Evolutionary conservation across 2,888 invertebrate species (phyloP).

Genomic region (Liposcelis brunnea): DNA sequence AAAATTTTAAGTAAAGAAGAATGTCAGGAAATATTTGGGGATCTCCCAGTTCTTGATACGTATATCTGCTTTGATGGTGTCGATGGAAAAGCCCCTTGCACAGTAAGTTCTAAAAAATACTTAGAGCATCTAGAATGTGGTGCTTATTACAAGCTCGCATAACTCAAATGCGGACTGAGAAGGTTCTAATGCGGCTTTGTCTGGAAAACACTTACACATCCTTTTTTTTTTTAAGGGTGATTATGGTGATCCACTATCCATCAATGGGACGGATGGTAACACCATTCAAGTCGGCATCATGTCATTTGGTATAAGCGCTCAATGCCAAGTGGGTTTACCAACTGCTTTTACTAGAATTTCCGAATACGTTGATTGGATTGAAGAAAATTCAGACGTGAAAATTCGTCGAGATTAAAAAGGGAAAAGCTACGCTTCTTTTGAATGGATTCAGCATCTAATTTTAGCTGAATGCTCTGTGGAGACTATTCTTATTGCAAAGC

Average conservation of each 20-base stretch:
- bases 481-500: too few species aligned
- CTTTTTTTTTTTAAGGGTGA: conserved; percentile 6
- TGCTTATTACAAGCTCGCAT: too few species aligned
- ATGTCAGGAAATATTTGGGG: conserved; percentile 1
- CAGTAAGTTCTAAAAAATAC: not conserved
- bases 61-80: not conserved
- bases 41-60: not conserved
- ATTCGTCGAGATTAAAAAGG: too few species aligned
- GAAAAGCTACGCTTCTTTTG: too few species aligned
- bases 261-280: too few species aligned
- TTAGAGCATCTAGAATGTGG: too few species aligned
- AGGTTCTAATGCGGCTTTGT: too few species aligned
- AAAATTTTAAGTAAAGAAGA: not conserved
- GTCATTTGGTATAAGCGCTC: not conserved
- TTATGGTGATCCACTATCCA: not conserved
- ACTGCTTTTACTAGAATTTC: conserved; percentile 1
- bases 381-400: not conserved
- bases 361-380: not conserved
- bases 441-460: too few species aligned
- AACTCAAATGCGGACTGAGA: too few species aligned
- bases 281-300: not conserved
- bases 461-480: too few species aligned
- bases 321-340: not conserved
- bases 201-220: too few species aligned
- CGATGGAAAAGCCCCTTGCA: not conserved